Evolutionary conservation across 2,113 vertebrate species (phyloP).

Genomic region (Upupa epops): DNA sequence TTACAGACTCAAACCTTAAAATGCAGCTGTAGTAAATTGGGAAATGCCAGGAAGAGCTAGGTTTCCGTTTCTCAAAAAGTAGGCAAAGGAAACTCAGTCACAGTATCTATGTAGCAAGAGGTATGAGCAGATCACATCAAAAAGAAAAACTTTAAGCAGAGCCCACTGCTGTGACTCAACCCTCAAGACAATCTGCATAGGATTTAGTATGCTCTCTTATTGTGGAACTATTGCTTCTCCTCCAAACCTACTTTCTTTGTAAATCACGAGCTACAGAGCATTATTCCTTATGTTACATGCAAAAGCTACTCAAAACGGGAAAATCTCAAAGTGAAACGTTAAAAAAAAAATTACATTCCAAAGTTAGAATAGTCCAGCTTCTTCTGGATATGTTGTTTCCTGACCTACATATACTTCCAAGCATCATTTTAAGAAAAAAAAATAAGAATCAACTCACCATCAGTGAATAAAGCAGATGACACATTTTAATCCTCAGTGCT

Average conservation of each 20-base stretch:
- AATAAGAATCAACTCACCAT: background rate
- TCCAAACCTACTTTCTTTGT: background rate
- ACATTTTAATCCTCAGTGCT: background rate
- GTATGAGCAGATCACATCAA: fast-evolving
- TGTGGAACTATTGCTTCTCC: background rate
- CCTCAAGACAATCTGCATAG: background rate
- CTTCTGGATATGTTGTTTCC: background rate
- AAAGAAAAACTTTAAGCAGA: background rate
- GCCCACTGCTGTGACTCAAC: background rate
- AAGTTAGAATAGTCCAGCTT: background rate
- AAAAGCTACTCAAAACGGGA: background rate
- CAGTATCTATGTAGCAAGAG: background rate
- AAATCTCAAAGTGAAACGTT: background rate
- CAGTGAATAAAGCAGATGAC: background rate
- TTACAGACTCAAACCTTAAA: background rate
- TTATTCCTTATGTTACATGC: background rate
- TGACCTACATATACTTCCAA: background rate
- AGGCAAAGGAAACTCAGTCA: background rate
- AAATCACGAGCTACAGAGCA: background rate
- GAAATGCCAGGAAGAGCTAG: background rate
- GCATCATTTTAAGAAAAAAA: background rate
- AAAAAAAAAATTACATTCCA: background rate
- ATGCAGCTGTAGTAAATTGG: background rate
- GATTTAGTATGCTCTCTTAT: background rate
- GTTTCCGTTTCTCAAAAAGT: background rate